Evolutionary conservation across 1,140 invertebrate genomes (phyloP).

Genomic region (Dreissena polymorpha): DNA sequence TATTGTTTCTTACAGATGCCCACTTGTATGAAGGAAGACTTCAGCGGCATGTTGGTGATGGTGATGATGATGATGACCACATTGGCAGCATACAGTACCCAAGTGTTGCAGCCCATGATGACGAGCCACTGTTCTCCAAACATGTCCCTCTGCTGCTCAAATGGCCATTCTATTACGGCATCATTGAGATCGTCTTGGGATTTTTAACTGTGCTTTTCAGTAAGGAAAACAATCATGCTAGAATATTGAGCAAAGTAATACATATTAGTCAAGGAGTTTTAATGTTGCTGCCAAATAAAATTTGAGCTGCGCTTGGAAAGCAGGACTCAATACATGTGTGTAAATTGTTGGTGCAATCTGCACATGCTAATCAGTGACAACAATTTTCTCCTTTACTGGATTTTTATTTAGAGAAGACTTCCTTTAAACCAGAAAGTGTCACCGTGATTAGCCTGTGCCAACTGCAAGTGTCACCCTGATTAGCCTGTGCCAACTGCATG

Average conservation of each 20-base stretch:
- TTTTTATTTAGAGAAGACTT: no score
- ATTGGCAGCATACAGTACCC: background rate
- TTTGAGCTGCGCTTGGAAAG: background rate
- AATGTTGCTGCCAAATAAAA: background rate
- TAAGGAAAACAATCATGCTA: slow-evolving; percentile 10
- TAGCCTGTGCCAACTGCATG: no score
- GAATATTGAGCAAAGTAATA: background rate
- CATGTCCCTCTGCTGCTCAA: background rate
- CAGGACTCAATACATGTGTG: background rate
- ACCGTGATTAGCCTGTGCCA: no score
- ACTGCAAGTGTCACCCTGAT: no score
- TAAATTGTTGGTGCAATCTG: background rate
- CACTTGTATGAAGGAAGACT: no score
- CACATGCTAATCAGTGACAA: background rate
- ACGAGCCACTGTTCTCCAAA: background rate
- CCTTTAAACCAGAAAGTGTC: no score
- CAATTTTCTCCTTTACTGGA: background rate
- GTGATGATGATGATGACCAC: background rate
- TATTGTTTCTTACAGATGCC: no score
- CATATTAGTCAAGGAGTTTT: background rate
- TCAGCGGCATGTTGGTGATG: background rate
- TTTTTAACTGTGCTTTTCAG: slow-evolving; percentile 27
- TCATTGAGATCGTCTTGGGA: slow-evolving; percentile 18
- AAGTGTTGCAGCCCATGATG: background rate
- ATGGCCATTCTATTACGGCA: slow-evolving; percentile 32